Evolutionary conservation across 2,797 vertebrate genomes (phyloP), one percentile per base, ranked within the genome.

Genomic region (Hozukius guyotensis): DNA sequence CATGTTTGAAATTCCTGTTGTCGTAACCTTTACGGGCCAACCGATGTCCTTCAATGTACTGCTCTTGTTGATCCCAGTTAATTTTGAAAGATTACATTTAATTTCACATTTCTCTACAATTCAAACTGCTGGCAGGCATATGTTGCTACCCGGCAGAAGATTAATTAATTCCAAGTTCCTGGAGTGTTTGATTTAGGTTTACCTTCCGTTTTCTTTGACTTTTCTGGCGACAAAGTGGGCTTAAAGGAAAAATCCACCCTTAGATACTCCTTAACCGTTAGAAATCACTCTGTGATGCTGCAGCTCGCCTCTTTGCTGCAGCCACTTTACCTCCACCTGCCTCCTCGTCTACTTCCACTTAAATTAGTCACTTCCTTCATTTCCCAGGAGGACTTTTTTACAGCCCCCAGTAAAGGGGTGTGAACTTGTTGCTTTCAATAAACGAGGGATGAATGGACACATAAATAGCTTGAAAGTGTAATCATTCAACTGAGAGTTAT

Each of bases 341-440:
- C 69, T 82, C 38, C 69, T 82, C 31, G 14, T 82, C 76, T 66
- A 12, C 63, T 62, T 63, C 78, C 46, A 13, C 87, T 62, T 77
- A 77, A 88, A 85, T 89, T 84, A 88, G 83, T 10, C 62, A 52
- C 80, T 87, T 80, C 61, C 84, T 81, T 88, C 80, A 75, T 80
- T 85, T 89, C 87, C 81, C 68, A 55, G 42, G 75, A 77, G 76
- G 70, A 87, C 67, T 79, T 87, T 87, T 79, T 69, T 68, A 73
- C 61, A 77, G 31, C 71, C 72, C 42, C 56, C 62, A 13, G 11
- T 65, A 70, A 84, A 78, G 76, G 62, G 63, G 67, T 20, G 67
- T 78, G 67, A 84, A 84, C 82, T 57, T 86, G 84, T 85, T 86
- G 75, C 87, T 82, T 83, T 88, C 78, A 77, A 68, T 87, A 76